Conservation (phyloP, 2,888 invertebrate species). For the Biston stratarius region DNA sequence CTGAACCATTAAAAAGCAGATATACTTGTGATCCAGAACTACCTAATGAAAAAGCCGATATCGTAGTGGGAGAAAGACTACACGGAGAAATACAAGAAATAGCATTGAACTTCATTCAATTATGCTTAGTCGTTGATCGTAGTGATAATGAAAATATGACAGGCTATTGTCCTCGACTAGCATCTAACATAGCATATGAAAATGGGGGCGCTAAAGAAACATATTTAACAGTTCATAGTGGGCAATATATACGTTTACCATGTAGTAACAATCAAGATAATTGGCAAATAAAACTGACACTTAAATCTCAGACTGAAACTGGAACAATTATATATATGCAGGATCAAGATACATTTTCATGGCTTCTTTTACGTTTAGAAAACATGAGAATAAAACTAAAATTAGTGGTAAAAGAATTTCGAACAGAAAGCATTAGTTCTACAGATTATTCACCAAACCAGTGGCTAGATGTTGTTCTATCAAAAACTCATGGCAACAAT, state of each 20-base stretch:
- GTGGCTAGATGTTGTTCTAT: constrained; percentile 73
- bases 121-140: constrained; percentile 60
- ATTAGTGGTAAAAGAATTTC: constrained; percentile 58
- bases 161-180: constrained; percentile 61
- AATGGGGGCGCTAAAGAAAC: constrained; percentile 72
- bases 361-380: constrained; percentile 69
- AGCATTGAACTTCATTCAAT: constrained; percentile 76
- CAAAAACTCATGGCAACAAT: constrained; percentile 65
- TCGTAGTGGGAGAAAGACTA: constrained; percentile 75
- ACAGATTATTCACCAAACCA: constrained; percentile 66
- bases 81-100: constrained; percentile 80
- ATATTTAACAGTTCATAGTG: constrained; percentile 63
- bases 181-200: constrained; percentile 75
- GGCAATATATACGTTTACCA: constrained; percentile 72
- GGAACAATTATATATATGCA: constrained; percentile 72
- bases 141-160: constrained; percentile 40
- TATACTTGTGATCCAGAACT: constrained; percentile 77
- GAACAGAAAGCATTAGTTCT: constrained; percentile 69
- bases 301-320: constrained; percentile 68
- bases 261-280: constrained; percentile 69
- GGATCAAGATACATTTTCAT: constrained; percentile 56
- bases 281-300: constrained; percentile 72
- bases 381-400: constrained; percentile 74
- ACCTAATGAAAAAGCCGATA: constrained; percentile 67
- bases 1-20: constrained; percentile 54